Conservation (phyloP, 2,888 invertebrate species). For the Drosophila leonis region DNA sequence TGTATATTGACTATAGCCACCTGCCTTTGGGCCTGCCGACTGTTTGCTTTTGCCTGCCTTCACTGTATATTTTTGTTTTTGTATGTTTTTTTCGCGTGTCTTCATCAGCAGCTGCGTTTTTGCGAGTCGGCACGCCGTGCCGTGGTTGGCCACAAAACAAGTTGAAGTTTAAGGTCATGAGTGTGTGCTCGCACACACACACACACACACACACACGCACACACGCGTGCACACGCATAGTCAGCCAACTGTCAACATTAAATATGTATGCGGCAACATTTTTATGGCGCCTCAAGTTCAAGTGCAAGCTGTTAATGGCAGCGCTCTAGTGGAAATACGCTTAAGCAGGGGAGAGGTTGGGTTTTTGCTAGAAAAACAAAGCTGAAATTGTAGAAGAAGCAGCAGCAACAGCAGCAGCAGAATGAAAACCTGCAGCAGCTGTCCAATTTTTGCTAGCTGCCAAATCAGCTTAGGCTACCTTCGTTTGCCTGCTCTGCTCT, state of each 20-base stretch:
- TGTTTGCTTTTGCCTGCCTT: conserved; percentile 65
- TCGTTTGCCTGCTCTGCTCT: neutral
- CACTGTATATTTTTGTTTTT: conserved; percentile 16
- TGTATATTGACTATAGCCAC: conserved; percentile 44
- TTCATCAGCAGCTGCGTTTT: conserved; percentile 59
- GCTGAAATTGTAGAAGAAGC: neutral
- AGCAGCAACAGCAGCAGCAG: neutral
- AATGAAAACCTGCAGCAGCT: conserved; percentile 44
- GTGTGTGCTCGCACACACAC: conserved; percentile 42
- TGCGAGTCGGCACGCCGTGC: conserved; percentile 32
- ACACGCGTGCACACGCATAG: conserved; percentile 27
- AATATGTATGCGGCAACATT: conserved; percentile 62
- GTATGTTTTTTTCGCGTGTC: conserved; percentile 54
- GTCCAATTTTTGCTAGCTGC: conserved; percentile 41
- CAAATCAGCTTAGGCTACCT: conserved; percentile 51
- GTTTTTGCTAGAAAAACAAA: conserved; percentile 14
- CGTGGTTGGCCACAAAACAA: conserved; percentile 51
- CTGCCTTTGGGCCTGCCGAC: conserved; percentile 51
- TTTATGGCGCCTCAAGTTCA: conserved; percentile 64
- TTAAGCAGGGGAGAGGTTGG: neutral
- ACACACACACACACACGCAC: conserved; percentile 29
- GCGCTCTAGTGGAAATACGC: conserved; percentile 22
- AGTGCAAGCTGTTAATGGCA: conserved; percentile 61
- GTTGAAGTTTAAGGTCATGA: conserved; percentile 80
- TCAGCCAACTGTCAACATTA: conserved; percentile 67